Percentiles rank a stretch among this genome's conserved stretches.
Conservation (phyloP, 2,113 vertebrate genomes). For the Albula goreensis region DNA sequence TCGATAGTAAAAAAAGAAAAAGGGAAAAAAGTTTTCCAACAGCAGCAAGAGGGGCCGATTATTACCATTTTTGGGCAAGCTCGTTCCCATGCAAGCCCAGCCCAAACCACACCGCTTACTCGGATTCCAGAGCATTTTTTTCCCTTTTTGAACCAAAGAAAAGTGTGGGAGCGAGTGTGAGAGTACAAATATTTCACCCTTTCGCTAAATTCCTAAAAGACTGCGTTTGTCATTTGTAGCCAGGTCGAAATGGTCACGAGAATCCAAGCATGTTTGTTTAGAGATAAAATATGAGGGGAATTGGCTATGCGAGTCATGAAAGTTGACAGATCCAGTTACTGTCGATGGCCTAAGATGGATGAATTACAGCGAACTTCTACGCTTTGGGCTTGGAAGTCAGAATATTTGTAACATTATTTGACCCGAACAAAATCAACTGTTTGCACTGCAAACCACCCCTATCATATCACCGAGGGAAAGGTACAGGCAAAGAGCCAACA, state of each 20-base stretch:
- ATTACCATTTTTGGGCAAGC: slow-evolving; percentile 82
- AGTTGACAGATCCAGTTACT: neutral
- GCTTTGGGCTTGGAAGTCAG: neutral
- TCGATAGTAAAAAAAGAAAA: slow-evolving; percentile 29
- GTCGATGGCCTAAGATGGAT: neutral
- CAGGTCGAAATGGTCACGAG: neutral
- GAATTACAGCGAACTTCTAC: neutral
- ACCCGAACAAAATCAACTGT: neutral
- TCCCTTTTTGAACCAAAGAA: slow-evolving; percentile 46
- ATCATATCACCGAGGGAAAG: neutral
- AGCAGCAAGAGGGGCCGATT: slow-evolving; percentile 72
- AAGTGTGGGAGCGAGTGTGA: slow-evolving; percentile 44
- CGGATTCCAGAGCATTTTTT: slow-evolving; percentile 66
- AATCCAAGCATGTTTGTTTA: neutral
- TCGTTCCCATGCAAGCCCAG: slow-evolving; percentile 71
- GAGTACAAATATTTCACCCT: slow-evolving; percentile 36
- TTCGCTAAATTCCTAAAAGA: slow-evolving; percentile 34
- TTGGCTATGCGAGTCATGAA: neutral
- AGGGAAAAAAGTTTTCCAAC: slow-evolving; percentile 68
- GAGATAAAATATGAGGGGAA: neutral
- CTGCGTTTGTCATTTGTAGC: neutral
- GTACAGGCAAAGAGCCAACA: slow-evolving; percentile 12
- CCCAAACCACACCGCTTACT: slow-evolving; percentile 73
- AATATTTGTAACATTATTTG: neutral
- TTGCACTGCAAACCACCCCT: neutral